Evolutionary conservation across 1,140 invertebrate genomes (phyloP).

Genomic region (Drosophila rhopaloa): DNA sequence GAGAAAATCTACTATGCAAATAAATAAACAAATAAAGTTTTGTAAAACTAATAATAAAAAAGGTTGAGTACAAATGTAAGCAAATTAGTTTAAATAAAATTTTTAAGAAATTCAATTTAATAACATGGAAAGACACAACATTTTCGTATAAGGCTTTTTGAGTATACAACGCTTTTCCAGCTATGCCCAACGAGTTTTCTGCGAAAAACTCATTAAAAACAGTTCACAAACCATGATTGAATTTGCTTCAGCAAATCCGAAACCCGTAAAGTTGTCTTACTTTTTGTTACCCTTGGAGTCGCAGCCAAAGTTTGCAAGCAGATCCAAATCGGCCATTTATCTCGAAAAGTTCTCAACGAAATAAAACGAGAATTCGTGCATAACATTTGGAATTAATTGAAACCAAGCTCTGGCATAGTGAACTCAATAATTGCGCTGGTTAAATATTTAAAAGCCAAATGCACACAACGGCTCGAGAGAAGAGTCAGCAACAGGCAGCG

Average conservation of each 20-base stretch:
- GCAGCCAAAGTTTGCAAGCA: background rate
- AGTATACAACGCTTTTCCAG: background rate
- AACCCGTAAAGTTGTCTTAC: background rate
- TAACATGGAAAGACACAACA: too few relatives aligned
- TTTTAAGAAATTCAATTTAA: too few relatives aligned
- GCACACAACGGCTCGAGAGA: slow-evolving; percentile 26
- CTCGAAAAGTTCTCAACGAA: slow-evolving; percentile 21
- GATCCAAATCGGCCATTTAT: slow-evolving; percentile 12
- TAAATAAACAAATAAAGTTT: too few relatives aligned
- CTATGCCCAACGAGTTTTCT: background rate
- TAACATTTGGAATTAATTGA: slow-evolving; percentile 61
- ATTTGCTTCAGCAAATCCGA: background rate
- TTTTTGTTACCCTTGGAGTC: background rate
- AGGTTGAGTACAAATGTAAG: too few relatives aligned
- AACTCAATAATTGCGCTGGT: slow-evolving; percentile 70
- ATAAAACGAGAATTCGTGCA: slow-evolving; percentile 28
- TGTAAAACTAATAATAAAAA: too few relatives aligned
- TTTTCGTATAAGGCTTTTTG: background rate
- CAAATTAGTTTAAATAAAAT: too few relatives aligned
- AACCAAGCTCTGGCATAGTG: slow-evolving; percentile 45
- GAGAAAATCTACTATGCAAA: too few relatives aligned
- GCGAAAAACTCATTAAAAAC: slow-evolving; percentile 7
- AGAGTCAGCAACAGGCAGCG: slow-evolving; percentile 27
- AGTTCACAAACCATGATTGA: background rate
- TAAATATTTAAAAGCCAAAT: slow-evolving; percentile 74